phyloP scores from a whole-genome alignment of 2,797 vertebrate species.

The Coregonus sp. region DNA sequence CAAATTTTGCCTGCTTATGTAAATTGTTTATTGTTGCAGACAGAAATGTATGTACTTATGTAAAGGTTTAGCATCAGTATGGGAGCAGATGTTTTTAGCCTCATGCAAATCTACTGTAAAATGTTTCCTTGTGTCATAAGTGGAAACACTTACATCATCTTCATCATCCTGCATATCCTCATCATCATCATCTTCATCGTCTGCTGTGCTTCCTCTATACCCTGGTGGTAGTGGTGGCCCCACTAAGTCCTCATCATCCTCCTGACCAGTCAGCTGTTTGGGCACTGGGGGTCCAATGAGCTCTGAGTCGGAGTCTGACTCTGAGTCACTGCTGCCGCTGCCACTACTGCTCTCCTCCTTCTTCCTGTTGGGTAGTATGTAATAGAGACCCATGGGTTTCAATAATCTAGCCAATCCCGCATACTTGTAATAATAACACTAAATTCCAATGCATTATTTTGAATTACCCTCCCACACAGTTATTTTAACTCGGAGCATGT shows the following conservation, averaged over 20 bases:
- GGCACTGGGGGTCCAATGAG: constrained; percentile 79
- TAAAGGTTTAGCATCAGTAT: background rate
- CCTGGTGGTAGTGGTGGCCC: constrained; percentile 82
- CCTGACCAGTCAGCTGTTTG: constrained; percentile 43
- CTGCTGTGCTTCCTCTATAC: constrained; percentile 69
- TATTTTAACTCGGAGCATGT: background rate
- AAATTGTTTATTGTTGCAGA: constrained; percentile 5
- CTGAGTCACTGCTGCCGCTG: constrained; percentile 54
- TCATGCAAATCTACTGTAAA: background rate
- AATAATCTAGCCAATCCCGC: background rate
- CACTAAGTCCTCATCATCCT: constrained; percentile 69
- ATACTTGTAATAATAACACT: background rate
- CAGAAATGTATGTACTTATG: background rate
- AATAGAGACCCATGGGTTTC: background rate
- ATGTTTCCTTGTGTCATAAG: background rate
- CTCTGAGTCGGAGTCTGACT: constrained; percentile 77
- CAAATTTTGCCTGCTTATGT: background rate
- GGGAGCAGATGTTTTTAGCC: background rate
- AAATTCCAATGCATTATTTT: no score
- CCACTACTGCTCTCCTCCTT: constrained; percentile 61
- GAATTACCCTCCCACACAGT: background rate
- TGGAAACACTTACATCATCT: constrained; percentile 62
- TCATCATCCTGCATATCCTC: constrained; percentile 69
- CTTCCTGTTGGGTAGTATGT: constrained; percentile 46
- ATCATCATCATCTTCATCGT: constrained; percentile 70